These are phyloP conservation scores for Drosophila neutralis DNA, from an alignment of 2,888 invertebrate species.

Conservation along the genomic window DNA sequence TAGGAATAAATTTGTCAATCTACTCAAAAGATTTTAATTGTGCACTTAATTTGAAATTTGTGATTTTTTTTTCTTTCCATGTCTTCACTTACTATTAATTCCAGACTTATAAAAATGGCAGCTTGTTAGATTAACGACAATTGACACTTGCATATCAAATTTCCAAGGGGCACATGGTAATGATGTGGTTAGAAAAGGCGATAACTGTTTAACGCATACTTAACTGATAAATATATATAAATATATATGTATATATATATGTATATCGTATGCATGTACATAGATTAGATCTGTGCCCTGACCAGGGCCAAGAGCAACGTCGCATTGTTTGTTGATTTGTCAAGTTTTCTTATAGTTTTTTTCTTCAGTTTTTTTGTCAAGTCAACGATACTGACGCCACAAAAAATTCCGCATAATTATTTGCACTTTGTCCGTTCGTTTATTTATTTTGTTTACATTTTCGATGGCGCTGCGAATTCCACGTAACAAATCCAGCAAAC, in stretches of 20 bases:
- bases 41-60: neutral
- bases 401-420: conserved; percentile 55
- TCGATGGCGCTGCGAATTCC: conserved; percentile 59
- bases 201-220: conserved; percentile 1
- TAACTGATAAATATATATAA: neutral
- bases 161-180: neutral
- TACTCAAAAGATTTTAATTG: neutral
- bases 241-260: neutral
- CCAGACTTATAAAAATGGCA: neutral
- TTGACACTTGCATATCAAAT: conserved; percentile 1
- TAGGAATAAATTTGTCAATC: neutral
- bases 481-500: conserved; percentile 43
- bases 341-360: neutral
- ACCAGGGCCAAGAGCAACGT: conserved; percentile 41
- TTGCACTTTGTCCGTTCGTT: conserved; percentile 49
- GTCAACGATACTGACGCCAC: conserved; percentile 42
- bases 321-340: conserved; percentile 14
- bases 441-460: conserved; percentile 45
- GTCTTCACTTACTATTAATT: neutral
- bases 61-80: no score
- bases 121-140: neutral
- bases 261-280: neutral
- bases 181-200: neutral
- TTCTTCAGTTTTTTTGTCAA: conserved; percentile 26
- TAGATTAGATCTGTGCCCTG: conserved; percentile 40